Evolutionary conservation across 2,113 vertebrate genomes (phyloP).

Genomic region (Barbus barbus): DNA sequence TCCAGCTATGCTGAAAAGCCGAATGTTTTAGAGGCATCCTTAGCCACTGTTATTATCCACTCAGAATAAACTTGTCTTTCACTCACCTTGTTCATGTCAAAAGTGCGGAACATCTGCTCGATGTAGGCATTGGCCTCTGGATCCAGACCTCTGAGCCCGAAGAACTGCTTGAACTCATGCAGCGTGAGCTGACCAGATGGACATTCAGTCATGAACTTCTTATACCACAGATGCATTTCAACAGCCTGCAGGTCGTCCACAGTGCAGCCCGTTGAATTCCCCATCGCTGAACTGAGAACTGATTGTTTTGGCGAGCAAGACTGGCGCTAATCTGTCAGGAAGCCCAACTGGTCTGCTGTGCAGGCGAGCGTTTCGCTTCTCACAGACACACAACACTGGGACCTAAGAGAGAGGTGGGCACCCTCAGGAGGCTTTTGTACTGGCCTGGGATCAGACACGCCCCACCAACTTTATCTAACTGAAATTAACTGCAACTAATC

Average conservation of each 20-base stretch:
- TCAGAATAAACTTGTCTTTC: background rate
- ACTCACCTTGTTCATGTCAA: slow-evolving; percentile 95
- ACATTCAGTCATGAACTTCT: slow-evolving; percentile 92
- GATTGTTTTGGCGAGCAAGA: background rate
- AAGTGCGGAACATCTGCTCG: slow-evolving; percentile 92
- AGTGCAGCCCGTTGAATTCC: slow-evolving; percentile 78
- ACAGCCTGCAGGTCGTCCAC: slow-evolving; percentile 88
- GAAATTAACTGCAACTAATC: slow-evolving; percentile 70
- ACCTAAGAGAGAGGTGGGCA: slow-evolving; percentile 31
- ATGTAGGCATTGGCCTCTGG: slow-evolving; percentile 86
- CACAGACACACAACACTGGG: slow-evolving; percentile 73
- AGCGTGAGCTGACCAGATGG: slow-evolving; percentile 90
- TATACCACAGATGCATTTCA: slow-evolving; percentile 93
- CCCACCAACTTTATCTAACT: slow-evolving; percentile 40
- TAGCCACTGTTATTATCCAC: background rate
- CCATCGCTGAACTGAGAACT: slow-evolving; percentile 70
- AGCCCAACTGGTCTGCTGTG: slow-evolving; percentile 72
- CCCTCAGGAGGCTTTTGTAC: slow-evolving; percentile 64
- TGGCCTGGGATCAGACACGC: slow-evolving; percentile 42
- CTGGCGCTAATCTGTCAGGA: background rate
- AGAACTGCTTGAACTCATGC: slow-evolving; percentile 92
- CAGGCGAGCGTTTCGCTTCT: slow-evolving; percentile 62
- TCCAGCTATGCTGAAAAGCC: background rate
- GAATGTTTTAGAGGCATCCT: background rate
- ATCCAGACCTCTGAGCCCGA: slow-evolving; percentile 84